Evolutionary conservation across 2,888 invertebrate genomes (phyloP), one percentile per base, ranked within the genome.

Genomic region (Andrena haemorrhoa): DNA sequence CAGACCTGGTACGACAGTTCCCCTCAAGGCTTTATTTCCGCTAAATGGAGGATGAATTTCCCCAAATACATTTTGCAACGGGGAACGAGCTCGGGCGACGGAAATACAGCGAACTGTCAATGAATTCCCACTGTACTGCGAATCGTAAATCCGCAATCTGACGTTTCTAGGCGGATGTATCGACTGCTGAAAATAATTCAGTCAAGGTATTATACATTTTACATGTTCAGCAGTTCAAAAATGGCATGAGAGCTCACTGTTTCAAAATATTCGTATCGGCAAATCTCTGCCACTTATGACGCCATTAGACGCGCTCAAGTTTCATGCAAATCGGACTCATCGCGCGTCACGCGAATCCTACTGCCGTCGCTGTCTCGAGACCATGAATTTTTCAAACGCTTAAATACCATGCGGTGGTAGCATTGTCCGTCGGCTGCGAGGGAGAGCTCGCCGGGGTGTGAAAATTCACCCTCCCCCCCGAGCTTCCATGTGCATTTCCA

Each of bases 61-160:
- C 29, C 7, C 1, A 35, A 10, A 47, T 41, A 47, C 47, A 35
- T 56, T 70, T 63, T 29, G 20, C 12, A n/a, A 4, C 6, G n/a
- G 23, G 41, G 1, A 23, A 51, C 29, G 61, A 53, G 58, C 56
- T 58, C 41, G 68, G 16, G n/a, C 33, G 10, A 23, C 8, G 60
- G 5, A 56, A 63, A 56, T 23, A 35, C 35, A 2, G 2, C 29
- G 33, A n/a, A 26, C 47, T 26, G 20, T 49, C 47, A 56, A 33
- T 33, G 61, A 75, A 68, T 53, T 75, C 29, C 10, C 12, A 10
- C 2, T 8, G 23, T 33, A 31, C 31, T 53, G 26, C 56, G 79
- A 53, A 29, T 76, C 68, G n/a, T 53, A 65, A 58, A 66, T 75
- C 29, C 75, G 58, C 26, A 73, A 64, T 64, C 33, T 10, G 51